phyloP scores from a whole-genome alignment of 2,888 invertebrate species.

The Orthosia gracilis region DNA sequence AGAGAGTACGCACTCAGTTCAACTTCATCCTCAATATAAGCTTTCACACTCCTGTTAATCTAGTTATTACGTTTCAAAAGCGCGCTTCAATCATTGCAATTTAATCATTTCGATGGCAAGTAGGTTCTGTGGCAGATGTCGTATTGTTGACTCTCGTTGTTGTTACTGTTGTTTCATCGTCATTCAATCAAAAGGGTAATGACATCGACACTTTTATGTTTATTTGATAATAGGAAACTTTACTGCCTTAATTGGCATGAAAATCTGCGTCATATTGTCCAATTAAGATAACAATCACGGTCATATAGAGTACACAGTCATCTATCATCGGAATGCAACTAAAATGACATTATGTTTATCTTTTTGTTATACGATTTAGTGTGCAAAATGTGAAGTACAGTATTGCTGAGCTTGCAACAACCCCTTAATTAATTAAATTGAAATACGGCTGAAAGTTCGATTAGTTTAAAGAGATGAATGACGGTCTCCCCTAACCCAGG shows the following conservation, averaged over 20 bases:
- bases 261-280: neutral
- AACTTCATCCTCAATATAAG: conserved; percentile 10
- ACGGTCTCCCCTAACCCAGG: conserved; percentile 26
- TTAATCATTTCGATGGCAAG: conserved; percentile 1
- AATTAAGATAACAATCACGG: conserved; percentile 7
- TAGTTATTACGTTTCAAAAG: conserved; percentile 17
- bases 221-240: neutral
- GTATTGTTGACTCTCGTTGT: too few relatives aligned
- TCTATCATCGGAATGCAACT: conserved; percentile 26
- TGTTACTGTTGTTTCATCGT: too few relatives aligned
- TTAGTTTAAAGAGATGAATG: conserved; percentile 24
- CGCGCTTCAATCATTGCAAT: neutral
- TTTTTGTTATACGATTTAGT: conserved; percentile 15
- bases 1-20: neutral
- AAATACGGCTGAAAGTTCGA: conserved; percentile 49
- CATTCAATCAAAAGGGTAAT: conserved; percentile 7
- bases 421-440: conserved; percentile 33
- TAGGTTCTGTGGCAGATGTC: neutral
- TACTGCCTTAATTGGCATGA: neutral
- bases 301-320: conserved; percentile 4
- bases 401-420: neutral
- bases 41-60: conserved; percentile 18
- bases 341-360: neutral
- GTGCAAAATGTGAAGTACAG: neutral
- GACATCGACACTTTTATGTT: neutral